These are phyloP conservation scores for Ceratina japonica DNA, from an alignment of 1,140 invertebrate genomes.

Conservation along the genomic window DNA sequence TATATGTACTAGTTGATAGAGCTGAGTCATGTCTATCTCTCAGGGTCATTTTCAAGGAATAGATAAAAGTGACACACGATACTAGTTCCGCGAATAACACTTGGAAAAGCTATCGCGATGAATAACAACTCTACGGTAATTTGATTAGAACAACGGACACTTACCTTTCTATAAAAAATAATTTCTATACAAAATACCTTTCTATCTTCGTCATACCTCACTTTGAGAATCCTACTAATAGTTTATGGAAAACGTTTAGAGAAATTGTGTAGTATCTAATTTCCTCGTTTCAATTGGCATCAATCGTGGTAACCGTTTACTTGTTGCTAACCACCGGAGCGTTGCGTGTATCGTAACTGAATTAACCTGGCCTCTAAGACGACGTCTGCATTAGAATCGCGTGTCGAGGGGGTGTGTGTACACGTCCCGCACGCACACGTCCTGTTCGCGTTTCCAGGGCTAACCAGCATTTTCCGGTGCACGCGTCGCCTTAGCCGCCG, in stretches of 20 bases:
- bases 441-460: slow-evolving; percentile 61
- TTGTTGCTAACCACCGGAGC: slow-evolving; percentile 36
- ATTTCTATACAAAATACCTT: too few species aligned
- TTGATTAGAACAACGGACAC: not conserved
- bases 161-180: too few species aligned
- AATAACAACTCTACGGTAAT: not conserved
- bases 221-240: too few species aligned
- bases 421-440: slow-evolving; percentile 69
- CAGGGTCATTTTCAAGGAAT: slow-evolving; percentile 46
- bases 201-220: too few species aligned
- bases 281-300: not conserved
- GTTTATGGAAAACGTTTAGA: too few species aligned
- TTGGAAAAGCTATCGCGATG: not conserved
- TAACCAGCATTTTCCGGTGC: slow-evolving; percentile 67
- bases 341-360: slow-evolving; percentile 52
- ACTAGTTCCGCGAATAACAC: not conserved
- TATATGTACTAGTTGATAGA: not conserved
- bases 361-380: slow-evolving; percentile 46
- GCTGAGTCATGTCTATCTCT: slow-evolving; percentile 32
- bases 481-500: slow-evolving; percentile 47
- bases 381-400: slow-evolving; percentile 57
- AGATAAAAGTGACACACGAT: slow-evolving; percentile 45
- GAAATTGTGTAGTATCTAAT: not conserved
- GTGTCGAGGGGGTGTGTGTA: slow-evolving; percentile 39
- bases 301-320: not conserved